Evolutionary conservation across 2,113 vertebrate species (phyloP).

Genomic region (Gambusia holbrooki): DNA sequence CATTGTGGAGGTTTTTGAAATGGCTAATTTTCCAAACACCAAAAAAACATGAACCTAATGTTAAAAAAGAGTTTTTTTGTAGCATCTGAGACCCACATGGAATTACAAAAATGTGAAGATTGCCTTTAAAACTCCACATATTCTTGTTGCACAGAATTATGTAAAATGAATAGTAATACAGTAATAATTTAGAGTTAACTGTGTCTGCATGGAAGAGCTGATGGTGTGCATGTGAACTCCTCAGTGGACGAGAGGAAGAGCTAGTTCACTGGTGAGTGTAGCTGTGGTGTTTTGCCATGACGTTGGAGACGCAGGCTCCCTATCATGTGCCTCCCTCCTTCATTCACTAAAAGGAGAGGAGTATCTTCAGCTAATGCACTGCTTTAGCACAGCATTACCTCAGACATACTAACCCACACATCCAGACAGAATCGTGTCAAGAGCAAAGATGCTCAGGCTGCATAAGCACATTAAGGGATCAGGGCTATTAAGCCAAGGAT

Average conservation of each 20-base stretch:
- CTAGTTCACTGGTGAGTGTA: slow-evolving; percentile 76
- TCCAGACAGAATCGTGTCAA: slow-evolving; percentile 59
- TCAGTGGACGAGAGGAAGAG: slow-evolving; percentile 60
- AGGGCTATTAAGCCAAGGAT: slow-evolving; percentile 65
- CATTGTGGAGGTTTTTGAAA: too few relatives aligned
- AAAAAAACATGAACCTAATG: too few relatives aligned
- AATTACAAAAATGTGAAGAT: too few relatives aligned
- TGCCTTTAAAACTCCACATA: background rate
- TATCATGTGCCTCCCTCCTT: slow-evolving; percentile 66
- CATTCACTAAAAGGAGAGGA: slow-evolving; percentile 77
- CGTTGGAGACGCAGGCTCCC: slow-evolving; percentile 66
- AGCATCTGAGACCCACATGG: too few relatives aligned
- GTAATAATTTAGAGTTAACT: too few relatives aligned
- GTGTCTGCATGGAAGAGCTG: too few relatives aligned
- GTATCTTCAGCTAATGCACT: slow-evolving; percentile 67
- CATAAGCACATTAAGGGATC: slow-evolving; percentile 74
- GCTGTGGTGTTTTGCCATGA: slow-evolving; percentile 79
- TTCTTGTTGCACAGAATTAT: background rate
- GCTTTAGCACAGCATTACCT: slow-evolving; percentile 53
- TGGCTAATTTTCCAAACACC: too few relatives aligned
- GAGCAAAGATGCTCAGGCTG: slow-evolving; percentile 55
- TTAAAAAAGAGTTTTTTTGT: too few relatives aligned
- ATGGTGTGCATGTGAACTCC: slow-evolving; percentile 42
- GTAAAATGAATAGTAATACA: too few relatives aligned
- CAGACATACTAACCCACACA: slow-evolving; percentile 66